Conservation (phyloP, 2,888 invertebrate genomes). For the Pachydiplax longipennis region DNA sequence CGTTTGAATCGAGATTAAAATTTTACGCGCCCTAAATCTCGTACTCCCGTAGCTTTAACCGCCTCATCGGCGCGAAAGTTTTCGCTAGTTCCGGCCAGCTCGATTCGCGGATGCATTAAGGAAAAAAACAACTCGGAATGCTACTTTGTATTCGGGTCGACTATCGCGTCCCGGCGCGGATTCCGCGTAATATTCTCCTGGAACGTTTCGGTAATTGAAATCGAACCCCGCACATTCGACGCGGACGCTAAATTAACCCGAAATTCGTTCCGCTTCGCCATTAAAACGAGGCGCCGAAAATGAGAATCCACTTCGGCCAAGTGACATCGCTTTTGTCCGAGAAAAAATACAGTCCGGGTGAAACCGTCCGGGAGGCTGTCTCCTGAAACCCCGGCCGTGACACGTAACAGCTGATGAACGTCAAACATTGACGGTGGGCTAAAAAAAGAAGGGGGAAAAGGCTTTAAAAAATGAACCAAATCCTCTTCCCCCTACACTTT, state of each 20-base stretch:
- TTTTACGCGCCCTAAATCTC: no score
- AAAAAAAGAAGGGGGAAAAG: background rate
- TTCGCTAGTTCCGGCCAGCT: no score
- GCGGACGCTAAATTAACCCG: background rate
- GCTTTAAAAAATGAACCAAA: background rate
- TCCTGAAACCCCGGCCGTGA: background rate
- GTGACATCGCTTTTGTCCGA: background rate
- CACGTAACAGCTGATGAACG: background rate
- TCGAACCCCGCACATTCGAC: background rate
- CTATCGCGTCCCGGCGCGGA: no score
- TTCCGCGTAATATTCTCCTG: no score
- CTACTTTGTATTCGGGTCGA: no score
- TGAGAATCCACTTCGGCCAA: background rate
- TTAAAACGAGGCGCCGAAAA: background rate
- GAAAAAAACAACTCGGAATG: no score
- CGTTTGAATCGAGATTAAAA: background rate
- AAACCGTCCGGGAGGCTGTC: background rate
- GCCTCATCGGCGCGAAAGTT: no score
- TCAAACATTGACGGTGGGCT: background rate
- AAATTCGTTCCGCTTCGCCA: background rate
- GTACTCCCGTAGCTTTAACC: no score
- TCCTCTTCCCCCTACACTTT: background rate
- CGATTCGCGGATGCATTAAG: no score
- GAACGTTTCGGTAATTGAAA: background rate
- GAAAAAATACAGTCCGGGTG: background rate